A percentile compares a stretch with the other conserved stretches of the same genome.
These are phyloP conservation scores for Oncopodura yosiiana DNA, from an alignment of 1,140 invertebrate species.

Conservation along the genomic window DNA sequence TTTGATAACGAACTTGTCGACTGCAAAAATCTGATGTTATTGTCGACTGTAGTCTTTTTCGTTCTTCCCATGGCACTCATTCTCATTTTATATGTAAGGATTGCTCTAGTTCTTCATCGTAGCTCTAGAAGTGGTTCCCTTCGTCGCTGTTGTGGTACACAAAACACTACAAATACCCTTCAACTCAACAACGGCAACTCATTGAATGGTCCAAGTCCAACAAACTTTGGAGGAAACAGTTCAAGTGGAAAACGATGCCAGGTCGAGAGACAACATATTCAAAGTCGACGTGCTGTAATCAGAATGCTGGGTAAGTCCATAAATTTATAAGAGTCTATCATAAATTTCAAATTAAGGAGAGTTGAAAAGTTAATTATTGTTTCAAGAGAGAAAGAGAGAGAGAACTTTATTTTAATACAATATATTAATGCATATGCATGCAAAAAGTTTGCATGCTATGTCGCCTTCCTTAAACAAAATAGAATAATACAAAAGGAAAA, in stretches of 20 bases:
- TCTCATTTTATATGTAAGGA: slow-evolving; percentile 33
- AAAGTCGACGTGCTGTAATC: slow-evolving; percentile 57
- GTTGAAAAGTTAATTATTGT: not conserved
- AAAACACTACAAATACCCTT: slow-evolving; percentile 23
- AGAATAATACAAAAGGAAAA: not conserved
- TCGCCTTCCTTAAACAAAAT: not conserved
- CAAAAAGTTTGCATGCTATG: too few species aligned
- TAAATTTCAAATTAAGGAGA: not conserved
- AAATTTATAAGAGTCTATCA: not conserved
- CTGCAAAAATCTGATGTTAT: slow-evolving; percentile 32
- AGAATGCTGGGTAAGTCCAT: slow-evolving; percentile 64
- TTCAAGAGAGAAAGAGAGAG: not conserved
- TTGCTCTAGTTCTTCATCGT: slow-evolving; percentile 32
- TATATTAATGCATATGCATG: too few species aligned
- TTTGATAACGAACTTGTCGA: slow-evolving; percentile 31
- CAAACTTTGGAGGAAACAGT: slow-evolving; percentile 18
- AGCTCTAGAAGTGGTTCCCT: slow-evolving; percentile 35
- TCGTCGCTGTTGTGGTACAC: slow-evolving; percentile 32
- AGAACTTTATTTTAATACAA: not conserved
- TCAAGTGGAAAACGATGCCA: slow-evolving; percentile 28
- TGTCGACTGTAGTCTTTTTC: slow-evolving; percentile 33
- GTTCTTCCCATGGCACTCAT: slow-evolving; percentile 35
- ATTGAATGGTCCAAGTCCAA: not conserved
- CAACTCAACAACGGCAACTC: slow-evolving; percentile 13
- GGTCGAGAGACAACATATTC: slow-evolving; percentile 34